These are phyloP conservation scores for Ylistrum balloti DNA, from an alignment of 1,140 invertebrate genomes.

Conservation along the genomic window DNA sequence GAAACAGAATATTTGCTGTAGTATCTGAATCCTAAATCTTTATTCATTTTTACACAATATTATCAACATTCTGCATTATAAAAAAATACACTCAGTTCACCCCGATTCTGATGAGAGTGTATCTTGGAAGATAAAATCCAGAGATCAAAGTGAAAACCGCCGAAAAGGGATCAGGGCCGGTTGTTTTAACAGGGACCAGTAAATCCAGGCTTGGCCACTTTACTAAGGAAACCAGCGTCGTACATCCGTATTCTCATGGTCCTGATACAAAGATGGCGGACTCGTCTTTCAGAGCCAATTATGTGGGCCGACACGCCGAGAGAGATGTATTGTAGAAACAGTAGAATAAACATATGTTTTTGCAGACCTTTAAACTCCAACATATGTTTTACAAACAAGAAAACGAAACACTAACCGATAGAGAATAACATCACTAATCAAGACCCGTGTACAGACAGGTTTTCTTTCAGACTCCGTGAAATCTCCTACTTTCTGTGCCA, in stretches of 20 bases:
- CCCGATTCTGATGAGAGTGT: neutral
- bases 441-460: neutral
- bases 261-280: neutral
- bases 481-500: neutral
- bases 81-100: neutral
- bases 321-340: constrained; percentile 18
- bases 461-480: constrained; percentile 1
- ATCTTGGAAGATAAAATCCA: neutral
- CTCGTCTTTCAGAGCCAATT: constrained; percentile 31
- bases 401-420: constrained; percentile 52
- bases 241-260: neutral
- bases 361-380: constrained; percentile 45
- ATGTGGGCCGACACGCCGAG: neutral
- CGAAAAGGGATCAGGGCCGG: neutral
- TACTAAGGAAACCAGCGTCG: neutral
- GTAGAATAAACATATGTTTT: constrained; percentile 54
- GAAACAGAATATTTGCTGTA: too few species aligned
- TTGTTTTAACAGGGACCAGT: constrained; percentile 4
- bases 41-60: neutral
- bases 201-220: constrained; percentile 17
- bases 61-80: neutral
- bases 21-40: too few species aligned
- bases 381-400: constrained; percentile 60
- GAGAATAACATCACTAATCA: constrained; percentile 46
- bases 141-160: neutral